Conservation (phyloP, 2,888 invertebrate species). For the Sesia apiformis region DNA sequence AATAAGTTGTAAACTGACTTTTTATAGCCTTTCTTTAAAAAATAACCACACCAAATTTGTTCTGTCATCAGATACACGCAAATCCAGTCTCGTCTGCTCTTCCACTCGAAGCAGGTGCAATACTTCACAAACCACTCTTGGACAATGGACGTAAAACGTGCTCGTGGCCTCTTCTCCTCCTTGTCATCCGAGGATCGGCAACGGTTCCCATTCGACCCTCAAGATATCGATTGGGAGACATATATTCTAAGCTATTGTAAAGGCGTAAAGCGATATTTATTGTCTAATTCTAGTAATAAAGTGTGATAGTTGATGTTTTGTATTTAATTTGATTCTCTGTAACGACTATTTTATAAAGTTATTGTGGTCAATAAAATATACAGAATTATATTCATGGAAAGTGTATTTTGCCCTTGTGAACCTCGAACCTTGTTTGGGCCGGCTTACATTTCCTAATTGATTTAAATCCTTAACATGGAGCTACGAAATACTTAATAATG, state of each 20-base stretch:
- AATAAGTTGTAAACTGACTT: no score
- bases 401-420: no score
- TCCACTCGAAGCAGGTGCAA: slow-evolving; percentile 77
- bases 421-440: no score
- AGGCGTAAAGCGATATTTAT: slow-evolving; percentile 81
- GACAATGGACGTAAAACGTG: slow-evolving; percentile 84
- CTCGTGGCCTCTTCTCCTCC: slow-evolving; percentile 72
- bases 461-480: no score
- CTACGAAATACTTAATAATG: no score
- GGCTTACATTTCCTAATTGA: no score
- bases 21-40: no score
- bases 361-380: no score
- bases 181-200: slow-evolving; percentile 77
- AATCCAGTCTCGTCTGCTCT: slow-evolving; percentile 81
- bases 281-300: not conserved
- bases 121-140: slow-evolving; percentile 88
- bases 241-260: slow-evolving; percentile 87
- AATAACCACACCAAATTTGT: no score
- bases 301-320: not conserved
- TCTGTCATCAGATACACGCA: slow-evolving; percentile 76
- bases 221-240: slow-evolving; percentile 84
- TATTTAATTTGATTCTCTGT: no score
- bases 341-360: no score
- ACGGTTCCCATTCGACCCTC: slow-evolving; percentile 85
- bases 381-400: no score